These are phyloP conservation scores for Tiaroga cobitis DNA, from an alignment of 2,797 vertebrate species.

Conservation along the genomic window DNA sequence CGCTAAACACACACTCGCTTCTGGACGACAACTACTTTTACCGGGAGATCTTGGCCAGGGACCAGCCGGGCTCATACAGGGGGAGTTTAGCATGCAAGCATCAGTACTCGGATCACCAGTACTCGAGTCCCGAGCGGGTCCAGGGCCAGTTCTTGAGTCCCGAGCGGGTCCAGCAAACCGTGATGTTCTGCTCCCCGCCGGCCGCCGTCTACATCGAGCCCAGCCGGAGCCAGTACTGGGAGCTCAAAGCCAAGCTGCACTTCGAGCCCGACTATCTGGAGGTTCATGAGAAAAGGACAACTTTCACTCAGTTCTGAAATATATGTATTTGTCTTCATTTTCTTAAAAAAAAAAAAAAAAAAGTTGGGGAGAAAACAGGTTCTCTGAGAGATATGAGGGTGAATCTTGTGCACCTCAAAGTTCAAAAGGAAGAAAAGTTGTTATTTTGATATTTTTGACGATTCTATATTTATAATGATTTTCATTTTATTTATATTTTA, in stretches of 20 bases:
- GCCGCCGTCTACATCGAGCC: conserved; percentile 94
- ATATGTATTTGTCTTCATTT: not conserved
- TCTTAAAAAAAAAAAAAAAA: not conserved
- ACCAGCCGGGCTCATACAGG: conserved; percentile 84
- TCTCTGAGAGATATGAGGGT: not conserved
- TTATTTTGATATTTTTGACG: not conserved
- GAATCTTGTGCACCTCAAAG: not conserved
- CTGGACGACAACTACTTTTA: conserved; percentile 90
- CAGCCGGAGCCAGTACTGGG: conserved; percentile 96
- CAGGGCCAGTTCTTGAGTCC: conserved; percentile 78
- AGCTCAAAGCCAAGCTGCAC: conserved; percentile 97
- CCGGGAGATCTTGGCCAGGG: conserved; percentile 87
- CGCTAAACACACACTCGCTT: conserved; percentile 84
- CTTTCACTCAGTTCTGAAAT: conserved; percentile 95
- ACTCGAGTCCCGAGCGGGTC: conserved; percentile 87
- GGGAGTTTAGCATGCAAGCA: conserved; percentile 89
- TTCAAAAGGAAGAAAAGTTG: not conserved
- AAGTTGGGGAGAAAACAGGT: not conserved
- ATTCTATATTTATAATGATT: not conserved
- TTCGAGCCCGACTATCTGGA: conserved; percentile 99
- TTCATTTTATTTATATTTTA: not conserved
- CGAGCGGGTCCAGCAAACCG: conserved; percentile 90
- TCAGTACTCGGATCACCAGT: conserved; percentile 89
- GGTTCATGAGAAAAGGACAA: conserved; percentile 98
- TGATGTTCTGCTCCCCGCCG: conserved; percentile 90